Base-by-base conservation (phyloP, 92 coral and sea anemone genomes). In the Paramuricea clavata region DNA sequence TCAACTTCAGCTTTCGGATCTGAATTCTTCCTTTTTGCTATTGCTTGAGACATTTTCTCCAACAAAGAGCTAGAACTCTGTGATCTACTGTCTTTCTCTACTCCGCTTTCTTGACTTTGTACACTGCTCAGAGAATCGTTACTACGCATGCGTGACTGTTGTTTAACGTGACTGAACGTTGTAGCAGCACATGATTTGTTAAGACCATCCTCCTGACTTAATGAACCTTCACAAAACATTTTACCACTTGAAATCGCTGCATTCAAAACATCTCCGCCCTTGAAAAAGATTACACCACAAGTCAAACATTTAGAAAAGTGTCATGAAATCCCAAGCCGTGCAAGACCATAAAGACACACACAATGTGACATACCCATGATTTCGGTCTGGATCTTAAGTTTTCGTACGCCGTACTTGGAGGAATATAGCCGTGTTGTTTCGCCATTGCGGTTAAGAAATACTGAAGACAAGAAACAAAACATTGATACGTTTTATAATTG, bases 281-380 rank as follows among this genome's bases (percentile, higher is more conserved):
- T 36, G 31, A 33, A 59, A 7, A 25, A 72, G 36, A 72, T 3
- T 12, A 21, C 22, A 19, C 21, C 17, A n/a, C n/a, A n/a, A n/a
- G 64, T 23, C 64, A 17, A 36, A 36, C 8, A 36, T 36, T 36
- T 8, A 12, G 13, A 47, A 47, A 47, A 5, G 16, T 47, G 10
- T 2, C 52, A 47, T 5, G 52, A 47, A 47, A 47, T n/a, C n/a
- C 22, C 65, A 57, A 25, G 12, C 5, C 3, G 22, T n/a, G n/a
- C n/a, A n/a, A n/a, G 12, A 57, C 3, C 3, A 21, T 54, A 54
- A 0, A 54, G 16, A 16, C 3, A 54, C n/a, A 54, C 8, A 17
- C 22, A 54, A 54, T 21, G 27, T 54, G 25, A 91, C 94, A 62
- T 75, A 96, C 99, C 98, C 98, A 96, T 33, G 99, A 96, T 77